Evolutionary conservation across 2,888 invertebrate genomes (phyloP), one percentile per base, ranked within the genome.

Genomic region (Bombylius discolor): DNA sequence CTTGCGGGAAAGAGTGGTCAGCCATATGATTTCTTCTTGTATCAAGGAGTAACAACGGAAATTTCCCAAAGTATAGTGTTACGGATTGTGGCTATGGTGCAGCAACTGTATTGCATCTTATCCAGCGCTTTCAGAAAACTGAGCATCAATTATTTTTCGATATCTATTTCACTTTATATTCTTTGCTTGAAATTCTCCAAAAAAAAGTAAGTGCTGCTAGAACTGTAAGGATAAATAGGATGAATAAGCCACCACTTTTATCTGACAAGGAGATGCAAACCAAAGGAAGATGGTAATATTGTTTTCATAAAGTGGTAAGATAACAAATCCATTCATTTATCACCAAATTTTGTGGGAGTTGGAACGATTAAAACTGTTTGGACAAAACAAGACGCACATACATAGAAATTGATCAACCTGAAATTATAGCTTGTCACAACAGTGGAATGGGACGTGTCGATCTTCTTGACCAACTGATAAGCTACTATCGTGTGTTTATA

Each of bases 341-440:
- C 49, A 34, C 36, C 36, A 14, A 49, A 49, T n/a, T 36, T 7
- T 36, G 36, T 49, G 2, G 49, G 36, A 14, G 9, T n/a, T 7
- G 49, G 49, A 36, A 42, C 46, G 13, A 50, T 31, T 23, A 54
- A 58, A 34, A 46, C 46, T 42, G 58, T 56, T 32, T 45, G 36
- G 42, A 36, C n/a, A 56, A 58, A 14, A 4, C 34, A 32, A 32
- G 36, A 12, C 51, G 53, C 47, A 31, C 14, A 12, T 53, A 48
- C 44, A 34, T 51, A 34, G 44, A 55, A 31, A 42, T 51, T 34
- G 33, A 33, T 36, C 48, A 54, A 48, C 54, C 57, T 14, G 48
- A 57, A 23, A 46, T 57, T 48, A 49, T 55, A n/a, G 14, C 44
- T 36, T n/a, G 45, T 34, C 51, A 57, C 32, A 55, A 57, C 12